Evolutionary conservation across 1,140 invertebrate species (phyloP).

Genomic region (Ips nitidus): DNA sequence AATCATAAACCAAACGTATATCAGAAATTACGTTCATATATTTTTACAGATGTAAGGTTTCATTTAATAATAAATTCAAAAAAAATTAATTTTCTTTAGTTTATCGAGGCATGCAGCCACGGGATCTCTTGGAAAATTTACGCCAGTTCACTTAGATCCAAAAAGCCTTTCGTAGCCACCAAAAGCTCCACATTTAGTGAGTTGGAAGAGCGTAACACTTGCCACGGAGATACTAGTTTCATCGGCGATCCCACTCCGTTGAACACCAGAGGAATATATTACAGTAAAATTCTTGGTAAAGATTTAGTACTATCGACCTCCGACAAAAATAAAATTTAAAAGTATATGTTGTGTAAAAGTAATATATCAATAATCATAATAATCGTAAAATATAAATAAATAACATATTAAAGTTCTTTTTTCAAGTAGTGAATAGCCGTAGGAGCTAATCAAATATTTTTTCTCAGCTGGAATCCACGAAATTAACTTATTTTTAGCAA

Average conservation of each 20-base stretch:
- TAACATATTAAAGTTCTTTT: no score
- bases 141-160: constrained; percentile 65
- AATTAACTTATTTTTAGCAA: no score
- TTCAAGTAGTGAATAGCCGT: no score
- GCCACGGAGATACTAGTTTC: constrained; percentile 48
- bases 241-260: constrained; percentile 62
- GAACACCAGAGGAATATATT: constrained; percentile 61
- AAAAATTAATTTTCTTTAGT: constrained; percentile 29
- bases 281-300: constrained; percentile 54
- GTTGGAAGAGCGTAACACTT: constrained; percentile 16
- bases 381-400: no score
- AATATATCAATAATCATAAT: no score
- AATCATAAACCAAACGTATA: no score
- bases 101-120: constrained; percentile 71
- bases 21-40: no score
- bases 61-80: no score
- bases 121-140: constrained; percentile 72
- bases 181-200: constrained; percentile 48
- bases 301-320: constrained; percentile 8
- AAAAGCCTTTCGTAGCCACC: constrained; percentile 61
- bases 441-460: no score
- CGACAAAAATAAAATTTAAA: constrained; percentile 18
- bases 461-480: no score
- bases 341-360: no score
- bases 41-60: no score